phyloP scores from a whole-genome alignment of 2,113 vertebrate species.

The Chascanopsetta lugubris region DNA sequence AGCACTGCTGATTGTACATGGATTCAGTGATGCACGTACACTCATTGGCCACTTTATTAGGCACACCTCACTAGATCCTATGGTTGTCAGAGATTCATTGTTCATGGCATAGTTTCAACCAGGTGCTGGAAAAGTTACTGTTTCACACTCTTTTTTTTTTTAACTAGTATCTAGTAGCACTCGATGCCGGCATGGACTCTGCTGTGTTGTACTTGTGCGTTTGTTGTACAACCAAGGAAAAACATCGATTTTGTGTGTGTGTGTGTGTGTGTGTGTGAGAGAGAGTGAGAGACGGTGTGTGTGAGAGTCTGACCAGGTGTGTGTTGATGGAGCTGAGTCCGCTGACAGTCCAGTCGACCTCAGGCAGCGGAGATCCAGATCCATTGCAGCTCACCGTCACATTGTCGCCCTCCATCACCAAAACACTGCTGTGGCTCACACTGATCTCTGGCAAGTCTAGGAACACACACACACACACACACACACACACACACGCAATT shows the following conservation, averaged over 20 bases:
- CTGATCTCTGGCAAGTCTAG: conserved; percentile 95
- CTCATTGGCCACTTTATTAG: no score
- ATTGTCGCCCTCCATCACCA: conserved; percentile 91
- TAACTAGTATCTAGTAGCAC: no score
- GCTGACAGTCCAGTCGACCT: conserved; percentile 94
- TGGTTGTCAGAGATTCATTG: no score
- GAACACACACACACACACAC: conserved; percentile 20
- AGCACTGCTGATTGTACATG: no score
- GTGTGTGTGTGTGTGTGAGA: conserved; percentile 4
- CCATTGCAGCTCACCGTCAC: conserved; percentile 95
- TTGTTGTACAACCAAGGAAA: no score
- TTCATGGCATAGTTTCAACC: no score
- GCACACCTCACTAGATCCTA: no score
- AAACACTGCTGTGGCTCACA: conserved; percentile 92
- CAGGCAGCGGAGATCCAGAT: conserved; percentile 90
- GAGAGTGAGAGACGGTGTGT: conserved; percentile 85
- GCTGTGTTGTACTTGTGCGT: background rate
- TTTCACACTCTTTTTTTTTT: no score
- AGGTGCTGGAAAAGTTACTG: no score
- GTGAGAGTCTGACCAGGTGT: conserved; percentile 89
- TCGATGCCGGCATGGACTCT: no score
- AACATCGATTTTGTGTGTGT: background rate
- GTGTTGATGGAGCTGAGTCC: conserved; percentile 96
- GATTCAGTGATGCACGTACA: no score
- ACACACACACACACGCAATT: conserved; percentile 11